phyloP scores from a whole-genome alignment of 2,888 invertebrate genomes.

The Lasioglossum oenotherae region DNA sequence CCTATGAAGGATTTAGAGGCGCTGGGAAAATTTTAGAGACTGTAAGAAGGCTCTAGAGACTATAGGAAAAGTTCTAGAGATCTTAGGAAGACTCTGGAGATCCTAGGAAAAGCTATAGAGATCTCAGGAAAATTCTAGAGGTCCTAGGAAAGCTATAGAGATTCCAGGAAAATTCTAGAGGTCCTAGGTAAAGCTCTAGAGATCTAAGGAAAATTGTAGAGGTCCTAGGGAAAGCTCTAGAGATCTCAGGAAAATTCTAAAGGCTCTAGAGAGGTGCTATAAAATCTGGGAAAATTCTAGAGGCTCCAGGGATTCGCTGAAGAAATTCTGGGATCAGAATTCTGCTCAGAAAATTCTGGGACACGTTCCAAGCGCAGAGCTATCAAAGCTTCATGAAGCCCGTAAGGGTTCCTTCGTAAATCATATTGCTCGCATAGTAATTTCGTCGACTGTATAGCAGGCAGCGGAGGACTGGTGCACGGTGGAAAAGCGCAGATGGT shows the following conservation, averaged over 20 bases:
- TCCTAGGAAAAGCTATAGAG: neutral
- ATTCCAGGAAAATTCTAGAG: neutral
- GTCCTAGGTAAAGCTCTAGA: neutral
- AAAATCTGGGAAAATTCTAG: neutral
- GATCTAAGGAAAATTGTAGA: neutral
- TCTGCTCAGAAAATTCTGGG: neutral
- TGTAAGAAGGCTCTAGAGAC: rapidly evolving
- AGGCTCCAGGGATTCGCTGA: neutral
- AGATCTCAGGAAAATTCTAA: too few species aligned
- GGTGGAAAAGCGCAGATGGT: neutral
- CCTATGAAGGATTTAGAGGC: neutral
- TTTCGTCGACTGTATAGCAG: neutral
- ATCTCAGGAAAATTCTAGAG: rapidly evolving
- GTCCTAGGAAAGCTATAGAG: too few species aligned
- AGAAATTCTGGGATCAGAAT: too few species aligned
- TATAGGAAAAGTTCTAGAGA: too few species aligned
- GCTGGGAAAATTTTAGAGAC: neutral
- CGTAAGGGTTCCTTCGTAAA: neutral
- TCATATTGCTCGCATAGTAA: neutral
- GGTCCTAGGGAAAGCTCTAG: too few species aligned
- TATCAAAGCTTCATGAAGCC: neutral
- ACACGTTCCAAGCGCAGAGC: neutral
- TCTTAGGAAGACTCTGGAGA: neutral
- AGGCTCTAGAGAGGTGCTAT: rapidly evolving
- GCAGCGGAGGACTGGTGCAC: neutral